Evolutionary conservation across 2,888 invertebrate genomes (phyloP), one percentile per base, ranked within the genome.

Genomic region (Halictus ligatus): DNA sequence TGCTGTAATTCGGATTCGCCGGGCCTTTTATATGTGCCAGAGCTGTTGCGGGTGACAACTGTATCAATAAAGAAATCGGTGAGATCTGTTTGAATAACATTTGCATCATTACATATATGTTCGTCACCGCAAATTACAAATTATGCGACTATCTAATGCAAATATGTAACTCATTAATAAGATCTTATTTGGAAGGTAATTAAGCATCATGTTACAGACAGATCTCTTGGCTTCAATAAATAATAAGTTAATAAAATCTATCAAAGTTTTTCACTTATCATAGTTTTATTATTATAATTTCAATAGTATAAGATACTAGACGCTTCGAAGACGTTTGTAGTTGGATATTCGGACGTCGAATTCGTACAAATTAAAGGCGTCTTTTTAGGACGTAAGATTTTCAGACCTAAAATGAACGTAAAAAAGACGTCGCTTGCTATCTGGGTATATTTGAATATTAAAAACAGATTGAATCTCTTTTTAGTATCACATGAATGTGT

Each of bases 71-170:
- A 67, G 40, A 21, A 58, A 78, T 25, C 13, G 35, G 54, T 3
- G 40, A 67, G 2, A n/a, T 25, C 25, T 72, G 40, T 77, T 77
- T 82, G 72, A 54, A 72, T 74, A 81, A 25, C 21, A 15, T 67
- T 21, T 50, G 6, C 43, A 46, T 69, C n/a, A 69, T 71, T 72
- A 35, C 35, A 74, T 73, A 74, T 86, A 84, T 84, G 67, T 25
- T 75, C 58, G 72, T 75, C 81, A 84, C 74, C 78, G n/a, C 43
- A 29, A 35, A 64, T 13, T 18, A 25, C n/a, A n/a, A 48, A 71
- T 81, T 78, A 69, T 13, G 0, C 21, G 74, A 35, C 80, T 84
- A 80, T 84, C 84, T 87, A 81, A 80, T 79, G 46, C 72, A 87
- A 87, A 86, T 72, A 12, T 58, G 58, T n/a, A 87, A n/a, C 58